Conservation (phyloP, 2,113 vertebrate genomes). For the Ascaphus truei region DNA sequence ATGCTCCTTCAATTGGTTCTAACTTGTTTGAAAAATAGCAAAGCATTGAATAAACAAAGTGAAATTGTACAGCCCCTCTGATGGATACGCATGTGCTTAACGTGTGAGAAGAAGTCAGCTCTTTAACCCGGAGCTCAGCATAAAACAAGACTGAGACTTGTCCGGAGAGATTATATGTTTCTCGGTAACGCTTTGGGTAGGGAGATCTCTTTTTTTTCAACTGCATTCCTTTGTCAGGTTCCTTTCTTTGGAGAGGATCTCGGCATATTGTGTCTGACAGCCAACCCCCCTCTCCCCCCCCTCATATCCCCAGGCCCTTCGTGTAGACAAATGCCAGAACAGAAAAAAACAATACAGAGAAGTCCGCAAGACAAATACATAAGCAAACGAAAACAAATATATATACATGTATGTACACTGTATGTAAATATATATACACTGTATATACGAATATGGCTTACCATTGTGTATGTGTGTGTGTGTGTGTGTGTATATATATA, state of each 20-base stretch:
- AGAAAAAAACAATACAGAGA: not conserved
- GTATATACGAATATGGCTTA: too few species aligned
- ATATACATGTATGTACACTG: too few species aligned
- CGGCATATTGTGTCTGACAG: not conserved
- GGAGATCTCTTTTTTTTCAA: too few species aligned
- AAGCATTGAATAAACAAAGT: conserved; percentile 4
- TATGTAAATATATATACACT: too few species aligned
- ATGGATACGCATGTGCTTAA: not conserved
- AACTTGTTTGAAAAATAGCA: conserved; percentile 29
- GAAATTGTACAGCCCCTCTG: not conserved
- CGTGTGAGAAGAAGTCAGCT: not conserved
- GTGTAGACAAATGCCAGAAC: not conserved
- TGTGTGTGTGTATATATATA: too few species aligned
- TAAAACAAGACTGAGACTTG: not conserved
- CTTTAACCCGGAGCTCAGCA: not conserved
- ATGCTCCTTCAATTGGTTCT: not conserved
- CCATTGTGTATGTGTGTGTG: too few species aligned
- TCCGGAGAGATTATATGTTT: not conserved
- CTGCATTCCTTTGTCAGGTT: not conserved
- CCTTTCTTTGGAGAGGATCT: not conserved
- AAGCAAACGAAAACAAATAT: too few species aligned
- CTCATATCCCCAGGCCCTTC: not conserved
- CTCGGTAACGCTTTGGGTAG: too few species aligned
- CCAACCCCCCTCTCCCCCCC: too few species aligned
- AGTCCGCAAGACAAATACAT: not conserved